Conservation (phyloP, 2,113 vertebrate genomes). For the Brachionichthys hirsutus region DNA sequence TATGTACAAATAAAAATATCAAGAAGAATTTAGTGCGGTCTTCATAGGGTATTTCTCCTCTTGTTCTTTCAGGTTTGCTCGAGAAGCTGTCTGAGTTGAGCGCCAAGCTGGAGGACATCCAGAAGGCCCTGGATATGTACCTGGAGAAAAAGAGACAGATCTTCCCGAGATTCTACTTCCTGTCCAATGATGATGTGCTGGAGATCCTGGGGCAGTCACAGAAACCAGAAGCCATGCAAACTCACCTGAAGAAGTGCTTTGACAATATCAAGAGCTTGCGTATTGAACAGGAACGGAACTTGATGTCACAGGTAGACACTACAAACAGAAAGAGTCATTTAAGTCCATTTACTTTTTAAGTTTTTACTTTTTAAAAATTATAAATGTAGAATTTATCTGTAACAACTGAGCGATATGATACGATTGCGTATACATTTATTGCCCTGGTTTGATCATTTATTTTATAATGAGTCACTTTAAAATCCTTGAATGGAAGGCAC, state of each 20-base stretch:
- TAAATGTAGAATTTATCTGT: too few species aligned
- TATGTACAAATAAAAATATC: too few species aligned
- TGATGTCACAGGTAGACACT: background rate
- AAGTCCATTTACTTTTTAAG: too few species aligned
- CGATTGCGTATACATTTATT: too few species aligned
- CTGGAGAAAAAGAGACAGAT: slow-evolving; percentile 87
- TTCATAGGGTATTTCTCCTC: too few species aligned
- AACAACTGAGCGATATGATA: too few species aligned
- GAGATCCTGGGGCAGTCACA: slow-evolving; percentile 89
- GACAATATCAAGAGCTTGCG: slow-evolving; percentile 85
- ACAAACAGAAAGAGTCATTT: too few species aligned
- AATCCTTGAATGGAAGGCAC: too few species aligned
- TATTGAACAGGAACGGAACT: slow-evolving; percentile 77
- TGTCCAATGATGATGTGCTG: slow-evolving; percentile 88
- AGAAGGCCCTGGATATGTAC: slow-evolving; percentile 88
- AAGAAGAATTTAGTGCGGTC: too few species aligned
- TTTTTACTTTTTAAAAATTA: too few species aligned
- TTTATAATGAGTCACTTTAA: too few species aligned
- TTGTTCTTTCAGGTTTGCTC: slow-evolving; percentile 73
- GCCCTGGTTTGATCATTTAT: too few species aligned
- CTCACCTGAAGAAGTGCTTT: slow-evolving; percentile 90
- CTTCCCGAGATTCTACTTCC: slow-evolving; percentile 90
- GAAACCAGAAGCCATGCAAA: slow-evolving; percentile 85
- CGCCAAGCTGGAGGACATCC: slow-evolving; percentile 82
- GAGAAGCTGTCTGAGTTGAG: slow-evolving; percentile 82